These are phyloP conservation scores for Lophotis ruficrista DNA, from an alignment of 2,113 vertebrate genomes.

Conservation along the genomic window DNA sequence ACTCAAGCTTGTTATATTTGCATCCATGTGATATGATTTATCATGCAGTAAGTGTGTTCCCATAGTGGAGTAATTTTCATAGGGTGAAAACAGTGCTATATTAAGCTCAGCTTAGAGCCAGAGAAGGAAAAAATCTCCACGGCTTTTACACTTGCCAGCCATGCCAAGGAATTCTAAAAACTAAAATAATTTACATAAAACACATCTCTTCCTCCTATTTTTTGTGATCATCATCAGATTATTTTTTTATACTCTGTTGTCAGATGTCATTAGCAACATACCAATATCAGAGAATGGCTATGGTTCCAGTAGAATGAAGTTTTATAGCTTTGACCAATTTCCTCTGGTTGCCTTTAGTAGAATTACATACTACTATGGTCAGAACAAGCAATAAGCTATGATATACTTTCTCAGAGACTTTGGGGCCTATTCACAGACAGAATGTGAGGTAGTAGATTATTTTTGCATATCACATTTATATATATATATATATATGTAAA, in stretches of 20 bases:
- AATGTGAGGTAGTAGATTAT: neutral
- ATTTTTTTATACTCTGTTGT: constrained; percentile 1
- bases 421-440: neutral
- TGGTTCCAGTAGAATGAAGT: neutral
- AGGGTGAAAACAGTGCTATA: neutral
- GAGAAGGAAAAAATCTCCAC: neutral
- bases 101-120: neutral
- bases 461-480: neutral
- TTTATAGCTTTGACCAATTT: constrained; percentile 5
- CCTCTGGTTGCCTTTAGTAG: neutral
- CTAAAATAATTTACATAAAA: constrained; percentile 15
- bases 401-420: neutral
- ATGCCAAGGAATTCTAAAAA: constrained; percentile 2
- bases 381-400: neutral
- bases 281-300: neutral
- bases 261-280: neutral
- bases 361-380: neutral
- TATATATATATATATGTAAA: too few relatives aligned
- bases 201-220: neutral
- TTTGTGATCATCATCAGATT: constrained; percentile 12
- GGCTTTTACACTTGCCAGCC: neutral
- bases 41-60: neutral
- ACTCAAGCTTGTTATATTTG: neutral
- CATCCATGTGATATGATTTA: neutral
- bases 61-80: neutral